phyloP scores from a whole-genome alignment of 2,113 vertebrate species.

The Ceyx margarethae region DNA sequence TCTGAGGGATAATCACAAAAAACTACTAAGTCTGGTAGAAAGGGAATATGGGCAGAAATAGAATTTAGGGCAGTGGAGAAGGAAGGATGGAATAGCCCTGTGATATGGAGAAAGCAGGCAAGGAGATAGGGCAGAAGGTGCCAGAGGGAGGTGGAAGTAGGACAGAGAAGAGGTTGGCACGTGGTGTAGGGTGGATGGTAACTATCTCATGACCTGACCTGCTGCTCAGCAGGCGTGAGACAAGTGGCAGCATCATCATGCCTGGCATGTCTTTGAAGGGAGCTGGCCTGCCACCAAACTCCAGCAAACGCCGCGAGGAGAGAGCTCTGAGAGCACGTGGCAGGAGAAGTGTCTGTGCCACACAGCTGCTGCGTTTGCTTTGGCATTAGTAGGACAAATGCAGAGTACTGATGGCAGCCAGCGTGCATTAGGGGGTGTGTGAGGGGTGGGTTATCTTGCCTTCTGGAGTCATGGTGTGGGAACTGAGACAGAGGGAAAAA shows the following conservation, averaged over 20 bases:
- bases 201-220: accelerated
- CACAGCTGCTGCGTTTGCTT: background rate
- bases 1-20: background rate
- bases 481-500: background rate
- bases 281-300: background rate
- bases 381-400: background rate
- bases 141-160: background rate
- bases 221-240: accelerated
- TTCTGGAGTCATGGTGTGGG: background rate
- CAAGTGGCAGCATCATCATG: accelerated
- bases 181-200: background rate
- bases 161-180: accelerated
- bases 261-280: accelerated
- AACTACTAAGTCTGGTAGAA: background rate
- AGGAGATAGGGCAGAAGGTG: background rate
- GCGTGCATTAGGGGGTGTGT: accelerated
- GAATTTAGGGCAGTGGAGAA: background rate
- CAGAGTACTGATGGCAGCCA: background rate
- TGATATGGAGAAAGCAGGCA: accelerated
- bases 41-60: background rate
- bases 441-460: background rate
- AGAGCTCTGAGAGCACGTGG: accelerated
- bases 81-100: background rate
- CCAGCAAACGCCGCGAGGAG: background rate
- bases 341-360: accelerated